These are phyloP conservation scores for Panzeria rudis DNA, from an alignment of 2,888 invertebrate genomes.

Conservation along the genomic window DNA sequence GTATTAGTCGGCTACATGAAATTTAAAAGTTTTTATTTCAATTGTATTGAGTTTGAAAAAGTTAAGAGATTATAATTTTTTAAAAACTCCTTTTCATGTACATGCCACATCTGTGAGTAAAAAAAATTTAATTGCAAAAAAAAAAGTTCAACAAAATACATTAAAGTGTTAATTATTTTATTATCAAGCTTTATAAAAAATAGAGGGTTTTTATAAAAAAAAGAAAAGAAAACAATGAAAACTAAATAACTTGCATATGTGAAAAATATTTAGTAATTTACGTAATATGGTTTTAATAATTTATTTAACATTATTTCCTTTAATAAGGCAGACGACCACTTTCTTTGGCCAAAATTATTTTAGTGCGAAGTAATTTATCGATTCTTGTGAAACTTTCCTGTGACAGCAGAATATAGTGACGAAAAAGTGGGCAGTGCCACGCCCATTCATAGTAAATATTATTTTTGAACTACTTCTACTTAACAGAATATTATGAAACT, in stretches of 20 bases:
- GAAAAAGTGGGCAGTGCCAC: too few relatives aligned
- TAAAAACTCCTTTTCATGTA: not conserved
- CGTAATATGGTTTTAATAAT: not conserved
- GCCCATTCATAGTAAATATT: too few relatives aligned
- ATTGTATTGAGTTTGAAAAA: not conserved
- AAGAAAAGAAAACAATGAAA: not conserved
- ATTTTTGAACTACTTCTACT: too few relatives aligned
- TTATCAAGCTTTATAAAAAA: not conserved
- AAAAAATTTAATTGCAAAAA: not conserved
- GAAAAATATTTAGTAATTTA: not conserved
- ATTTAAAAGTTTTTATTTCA: not conserved
- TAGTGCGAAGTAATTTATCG: too few relatives aligned
- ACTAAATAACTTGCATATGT: not conserved
- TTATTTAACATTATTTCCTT: not conserved
- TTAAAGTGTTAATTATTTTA: not conserved
- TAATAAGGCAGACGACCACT: too few relatives aligned
- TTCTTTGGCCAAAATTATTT: too few relatives aligned
- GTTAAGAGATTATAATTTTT: conserved; percentile 2
- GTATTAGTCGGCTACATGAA: conserved; percentile 2
- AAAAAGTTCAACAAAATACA: not conserved
- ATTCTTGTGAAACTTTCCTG: too few relatives aligned
- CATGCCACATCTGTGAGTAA: not conserved
- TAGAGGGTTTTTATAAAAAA: not conserved
- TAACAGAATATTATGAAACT: too few relatives aligned
- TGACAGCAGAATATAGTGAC: too few relatives aligned